Evolutionary conservation across 2,113 vertebrate species (phyloP).

Genomic region (Leptosomus discolor): DNA sequence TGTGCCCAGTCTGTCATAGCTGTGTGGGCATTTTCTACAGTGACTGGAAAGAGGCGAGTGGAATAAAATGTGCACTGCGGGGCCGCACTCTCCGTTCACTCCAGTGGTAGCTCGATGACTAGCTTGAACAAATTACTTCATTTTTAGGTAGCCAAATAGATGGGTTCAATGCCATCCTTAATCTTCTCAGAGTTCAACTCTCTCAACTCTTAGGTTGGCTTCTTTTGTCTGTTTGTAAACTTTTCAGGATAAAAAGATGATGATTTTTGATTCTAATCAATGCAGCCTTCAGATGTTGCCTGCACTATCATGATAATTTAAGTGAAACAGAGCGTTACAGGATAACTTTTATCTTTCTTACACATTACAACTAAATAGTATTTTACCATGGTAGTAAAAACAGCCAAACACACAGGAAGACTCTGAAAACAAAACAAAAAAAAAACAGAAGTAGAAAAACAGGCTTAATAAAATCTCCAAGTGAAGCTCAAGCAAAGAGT

Average conservation of each 20-base stretch:
- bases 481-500: slow-evolving; percentile 7
- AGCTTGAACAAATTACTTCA: background rate
- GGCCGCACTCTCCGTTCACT: background rate
- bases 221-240: background rate
- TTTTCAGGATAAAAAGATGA: background rate
- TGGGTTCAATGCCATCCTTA: background rate
- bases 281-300: background rate
- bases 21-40: background rate
- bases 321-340: background rate
- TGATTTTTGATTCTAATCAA: background rate
- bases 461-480: background rate
- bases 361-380: background rate
- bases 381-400: background rate
- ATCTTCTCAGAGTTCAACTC: background rate
- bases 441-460: background rate
- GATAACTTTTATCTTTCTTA: background rate
- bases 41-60: background rate
- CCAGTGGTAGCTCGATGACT: background rate
- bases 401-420: background rate
- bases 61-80: background rate
- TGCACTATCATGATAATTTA: background rate
- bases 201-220: background rate
- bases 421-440: background rate
- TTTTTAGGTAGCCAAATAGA: background rate
- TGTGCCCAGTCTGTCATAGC: rapidly evolving